Base-by-base conservation (phyloP, 2,797 vertebrate species). In the Morus bassanus region DNA sequence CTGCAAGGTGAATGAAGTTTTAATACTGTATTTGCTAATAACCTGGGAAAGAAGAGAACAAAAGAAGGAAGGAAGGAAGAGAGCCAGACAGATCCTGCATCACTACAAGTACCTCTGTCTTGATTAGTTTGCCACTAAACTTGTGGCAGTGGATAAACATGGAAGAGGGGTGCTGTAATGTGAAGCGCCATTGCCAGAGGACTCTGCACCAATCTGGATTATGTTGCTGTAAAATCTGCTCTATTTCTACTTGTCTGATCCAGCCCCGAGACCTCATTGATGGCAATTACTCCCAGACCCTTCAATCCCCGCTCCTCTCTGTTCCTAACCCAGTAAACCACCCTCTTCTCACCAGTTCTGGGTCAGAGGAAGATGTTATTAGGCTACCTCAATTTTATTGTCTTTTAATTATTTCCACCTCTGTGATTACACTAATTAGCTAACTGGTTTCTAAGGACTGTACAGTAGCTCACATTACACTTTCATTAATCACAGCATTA, bases 321-420 rank as follows among this genome's bases (percentile, higher is more conserved):
- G 23, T 56, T 69, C 22, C 80, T 79, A 83, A 94, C 74, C 89
- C 77, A 79, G 41, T 37, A 92, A 97, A 79, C 75, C 63, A 80
- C 51, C 74, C 51, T 89, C 86, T 92, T 88, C 88, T 88, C 87
- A 56, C 56, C 81, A 84, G 72, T 93, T 91, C 91, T 93, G 83
- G 93, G 53, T 91, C 94, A 89, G 63, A 96, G 46, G 73, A 91
- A 95, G 57, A 65, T 12, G 33, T 45, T 96, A 57, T 79, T 95
- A 77, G 76, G 77, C 85, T 96, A 94, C 85, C 65, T 93, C 85
- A 91, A 64, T 92, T 95, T 97, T 91, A 88, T 82, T 64, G 79
- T 86, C 93, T 91, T 96, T 80, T 95, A 91, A 96, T 97, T 93
- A 94, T 91, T 94, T 96, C 93, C 88, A 94, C 92, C 94, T 95